Evolutionary conservation across 1,140 invertebrate species (phyloP).

Genomic region (Hetaerina americana): DNA sequence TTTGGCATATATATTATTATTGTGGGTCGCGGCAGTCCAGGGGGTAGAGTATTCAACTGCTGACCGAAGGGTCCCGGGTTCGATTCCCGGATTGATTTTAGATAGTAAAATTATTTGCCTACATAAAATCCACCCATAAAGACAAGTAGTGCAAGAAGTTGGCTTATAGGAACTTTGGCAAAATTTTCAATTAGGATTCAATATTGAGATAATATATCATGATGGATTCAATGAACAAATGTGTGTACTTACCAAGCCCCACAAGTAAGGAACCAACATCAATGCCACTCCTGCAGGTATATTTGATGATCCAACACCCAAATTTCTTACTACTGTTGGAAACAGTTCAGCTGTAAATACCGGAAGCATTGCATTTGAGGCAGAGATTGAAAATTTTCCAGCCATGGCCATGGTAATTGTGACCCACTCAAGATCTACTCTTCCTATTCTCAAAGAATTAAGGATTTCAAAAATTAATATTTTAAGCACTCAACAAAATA

Average conservation of each 20-base stretch:
- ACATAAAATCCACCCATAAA: no score
- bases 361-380: conserved; percentile 55
- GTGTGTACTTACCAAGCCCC: conserved; percentile 43
- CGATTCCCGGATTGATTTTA: no score
- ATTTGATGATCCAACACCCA: conserved; percentile 57
- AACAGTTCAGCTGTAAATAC: conserved; percentile 60
- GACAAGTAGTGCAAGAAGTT: no score
- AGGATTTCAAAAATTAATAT: no score
- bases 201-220: neutral
- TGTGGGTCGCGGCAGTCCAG: no score
- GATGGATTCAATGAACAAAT: neutral
- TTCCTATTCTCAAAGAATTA: no score
- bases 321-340: conserved; percentile 55
- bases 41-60: no score
- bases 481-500: no score
- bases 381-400: conserved; percentile 53
- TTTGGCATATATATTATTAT: no score
- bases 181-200: neutral
- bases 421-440: conserved; percentile 33
- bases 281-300: conserved; percentile 51
- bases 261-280: conserved; percentile 57
- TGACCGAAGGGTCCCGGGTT: no score
- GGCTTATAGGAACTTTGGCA: no score
- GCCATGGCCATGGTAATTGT: conserved; percentile 48
- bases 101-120: neutral